Evolutionary conservation across 2,113 vertebrate genomes (phyloP), one percentile per base, ranked within the genome.

Genomic region (Mohoua ochrocephala): DNA sequence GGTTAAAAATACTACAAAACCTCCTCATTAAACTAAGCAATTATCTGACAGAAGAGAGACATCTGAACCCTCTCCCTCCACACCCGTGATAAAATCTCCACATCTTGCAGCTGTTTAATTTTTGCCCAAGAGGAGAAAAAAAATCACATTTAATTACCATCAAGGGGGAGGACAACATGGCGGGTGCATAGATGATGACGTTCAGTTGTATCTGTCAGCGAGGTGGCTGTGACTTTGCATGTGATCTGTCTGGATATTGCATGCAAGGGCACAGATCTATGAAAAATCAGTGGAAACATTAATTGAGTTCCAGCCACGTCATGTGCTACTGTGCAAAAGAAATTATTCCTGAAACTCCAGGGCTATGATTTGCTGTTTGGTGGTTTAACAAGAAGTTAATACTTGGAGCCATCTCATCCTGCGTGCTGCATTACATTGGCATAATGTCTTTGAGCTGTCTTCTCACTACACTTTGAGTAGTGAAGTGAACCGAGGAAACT

Each of bases 21-120:
- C 91, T 97, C 96, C 97, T 98, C 98, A 98, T 98, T 98, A 98
- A 97, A 79, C 50, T 18, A 94, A 97, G 96, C 96, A 96, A 98
- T 97, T 98, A 96, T 88, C 89, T 92, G 77, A 87, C 89, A 84
- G 77, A 95, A 75, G 74, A 78, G 76, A 95, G 90, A 90, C 87
- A 75, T 54, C 26, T 95, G 90, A 73, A 70, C 49, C 39, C n/a
- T 78, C 86, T 95, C 83, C 88, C 88, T 95, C 89, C 70, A 59
- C 28, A 75, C 56, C n/a, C 60, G 8, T 24, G 44, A 69, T 84
- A 93, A 94, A 89, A 87, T 22, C 60, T 75, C 91, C 91, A 54
- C 70, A 33, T 93, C 94, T 91, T 63, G 89, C 98, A 98, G 96
- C 94, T 95, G 89, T 94, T 87, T 97, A 89, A 84, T 96, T 97